Evolutionary conservation across 2,888 invertebrate species (phyloP).

Genomic region (Drosophila leonis): DNA sequence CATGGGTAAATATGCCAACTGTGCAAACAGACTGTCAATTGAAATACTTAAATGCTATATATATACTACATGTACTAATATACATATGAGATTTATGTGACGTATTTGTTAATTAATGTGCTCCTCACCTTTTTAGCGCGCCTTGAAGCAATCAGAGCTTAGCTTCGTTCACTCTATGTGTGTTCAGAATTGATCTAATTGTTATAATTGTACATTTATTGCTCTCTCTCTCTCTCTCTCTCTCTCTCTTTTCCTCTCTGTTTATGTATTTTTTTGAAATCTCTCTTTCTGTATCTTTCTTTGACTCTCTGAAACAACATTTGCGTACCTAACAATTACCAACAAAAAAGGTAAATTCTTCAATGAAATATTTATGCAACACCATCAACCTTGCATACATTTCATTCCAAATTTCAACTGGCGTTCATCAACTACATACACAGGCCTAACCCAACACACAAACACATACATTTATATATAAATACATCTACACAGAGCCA

Average conservation of each 20-base stretch:
- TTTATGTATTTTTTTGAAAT: conserved; percentile 35
- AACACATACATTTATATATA: neutral
- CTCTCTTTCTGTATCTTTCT: conserved; percentile 24
- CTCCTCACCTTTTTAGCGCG: conserved; percentile 56
- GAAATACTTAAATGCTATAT: conserved; percentile 6
- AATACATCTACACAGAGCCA: conserved; percentile 4
- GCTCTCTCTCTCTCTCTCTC: conserved; percentile 46
- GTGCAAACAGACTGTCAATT: conserved; percentile 17
- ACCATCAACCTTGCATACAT: conserved; percentile 33
- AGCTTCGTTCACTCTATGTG: conserved; percentile 29
- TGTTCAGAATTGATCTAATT: conserved; percentile 32
- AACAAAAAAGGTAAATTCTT: conserved; percentile 71
- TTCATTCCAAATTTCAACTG: conserved; percentile 27
- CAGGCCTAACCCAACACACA: neutral
- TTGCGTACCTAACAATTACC: conserved; percentile 45
- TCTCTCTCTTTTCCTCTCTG: conserved; percentile 28
- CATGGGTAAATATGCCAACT: conserved; percentile 78
- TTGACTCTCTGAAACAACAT: conserved; percentile 40
- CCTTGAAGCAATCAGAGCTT: conserved; percentile 32
- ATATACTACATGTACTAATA: conserved; percentile 5
- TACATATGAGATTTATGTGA: conserved; percentile 22
- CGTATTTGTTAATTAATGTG: conserved; percentile 46
- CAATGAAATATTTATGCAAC: conserved; percentile 40
- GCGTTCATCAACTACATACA: conserved; percentile 27
- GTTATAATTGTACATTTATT: conserved; percentile 44